These are phyloP conservation scores for Callocephalon fimbriatum DNA, from an alignment of 2,113 vertebrate species.

Conservation along the genomic window DNA sequence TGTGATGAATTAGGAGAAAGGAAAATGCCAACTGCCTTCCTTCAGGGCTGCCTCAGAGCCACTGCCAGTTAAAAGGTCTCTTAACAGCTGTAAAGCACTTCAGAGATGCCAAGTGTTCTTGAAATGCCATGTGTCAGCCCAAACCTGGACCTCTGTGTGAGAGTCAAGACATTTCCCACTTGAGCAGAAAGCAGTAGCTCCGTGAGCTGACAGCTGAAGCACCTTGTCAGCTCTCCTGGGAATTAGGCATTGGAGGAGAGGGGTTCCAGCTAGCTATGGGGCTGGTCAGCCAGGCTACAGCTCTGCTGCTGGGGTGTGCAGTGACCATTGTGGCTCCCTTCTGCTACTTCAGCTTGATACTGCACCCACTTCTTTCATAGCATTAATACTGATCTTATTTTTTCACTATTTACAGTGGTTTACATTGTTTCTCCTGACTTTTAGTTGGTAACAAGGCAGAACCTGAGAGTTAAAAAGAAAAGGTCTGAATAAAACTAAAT, in stretches of 20 bases:
- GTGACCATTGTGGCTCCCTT: background rate
- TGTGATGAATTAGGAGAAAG: background rate
- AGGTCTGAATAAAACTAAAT: background rate
- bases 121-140: background rate
- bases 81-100: background rate
- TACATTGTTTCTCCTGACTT: background rate
- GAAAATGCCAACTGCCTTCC: background rate
- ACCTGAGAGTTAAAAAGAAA: background rate
- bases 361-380: background rate
- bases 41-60: background rate
- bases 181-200: background rate
- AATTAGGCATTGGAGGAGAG: background rate
- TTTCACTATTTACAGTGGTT: background rate
- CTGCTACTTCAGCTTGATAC: background rate
- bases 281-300: background rate
- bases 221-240: background rate
- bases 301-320: background rate
- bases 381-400: background rate
- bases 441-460: background rate
- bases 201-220: background rate
- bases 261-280: background rate
- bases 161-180: background rate
- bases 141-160: background rate
- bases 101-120: background rate
- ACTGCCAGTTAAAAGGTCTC: background rate